Conservation (phyloP, 2,888 invertebrate genomes). For the Xylota segnis region DNA sequence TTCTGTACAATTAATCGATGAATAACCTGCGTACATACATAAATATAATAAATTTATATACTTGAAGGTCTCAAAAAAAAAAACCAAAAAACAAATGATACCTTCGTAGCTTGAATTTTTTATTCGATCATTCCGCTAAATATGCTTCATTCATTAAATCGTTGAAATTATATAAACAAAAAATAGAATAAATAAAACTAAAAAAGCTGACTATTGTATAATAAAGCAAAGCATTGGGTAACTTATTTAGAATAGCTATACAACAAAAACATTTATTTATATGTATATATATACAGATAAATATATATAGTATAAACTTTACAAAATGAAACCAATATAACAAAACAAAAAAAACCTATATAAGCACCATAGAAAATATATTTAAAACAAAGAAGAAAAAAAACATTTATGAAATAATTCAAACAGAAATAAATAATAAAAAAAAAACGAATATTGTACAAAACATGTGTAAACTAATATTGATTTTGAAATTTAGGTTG, state of each 20-base stretch:
- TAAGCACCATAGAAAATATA: conserved; percentile 73
- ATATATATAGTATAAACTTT: conserved; percentile 65
- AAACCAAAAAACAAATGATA: too few species aligned
- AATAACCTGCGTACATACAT: conserved; percentile 52
- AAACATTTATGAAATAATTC: conserved; percentile 33
- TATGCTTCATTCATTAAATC: conserved; percentile 74
- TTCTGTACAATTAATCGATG: conserved; percentile 66
- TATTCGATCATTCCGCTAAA: conserved; percentile 72
- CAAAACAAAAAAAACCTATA: conserved; percentile 36
- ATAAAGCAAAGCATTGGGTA: conserved; percentile 70
- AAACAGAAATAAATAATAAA: conserved; percentile 24
- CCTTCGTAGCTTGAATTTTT: conserved; percentile 66
- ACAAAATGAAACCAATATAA: conserved; percentile 39
- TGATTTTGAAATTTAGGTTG: conserved; percentile 49
- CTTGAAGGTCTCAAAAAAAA: conserved; percentile 38
- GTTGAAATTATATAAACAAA: conserved; percentile 47
- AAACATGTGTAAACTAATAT: conserved; percentile 52
- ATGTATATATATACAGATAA: conserved; percentile 56
- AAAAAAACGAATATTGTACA: conserved; percentile 72
- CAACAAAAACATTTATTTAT: conserved; percentile 65
- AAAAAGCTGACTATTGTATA: conserved; percentile 68
- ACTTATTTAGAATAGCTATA: conserved; percentile 72
- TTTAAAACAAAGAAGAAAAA: conserved; percentile 43
- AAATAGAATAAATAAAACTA: conserved; percentile 24
- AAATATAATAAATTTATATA: conserved; percentile 57